These are phyloP conservation scores for Helicolenus hilgendorfi DNA, from an alignment of 2,797 vertebrate genomes.

Conservation along the genomic window DNA sequence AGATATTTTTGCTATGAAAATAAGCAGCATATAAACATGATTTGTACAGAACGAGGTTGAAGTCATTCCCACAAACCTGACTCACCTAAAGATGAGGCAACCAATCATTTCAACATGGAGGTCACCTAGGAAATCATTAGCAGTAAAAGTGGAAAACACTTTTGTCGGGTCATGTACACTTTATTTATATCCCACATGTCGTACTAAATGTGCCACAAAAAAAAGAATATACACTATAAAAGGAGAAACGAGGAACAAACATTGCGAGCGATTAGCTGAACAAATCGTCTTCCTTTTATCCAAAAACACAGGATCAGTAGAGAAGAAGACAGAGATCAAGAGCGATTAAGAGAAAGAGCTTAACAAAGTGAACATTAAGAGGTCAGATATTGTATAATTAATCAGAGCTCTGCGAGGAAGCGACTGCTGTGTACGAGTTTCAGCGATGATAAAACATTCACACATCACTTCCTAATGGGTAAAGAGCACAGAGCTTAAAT, in stretches of 20 bases:
- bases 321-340: slow-evolving; percentile 32
- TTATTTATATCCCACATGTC: slow-evolving; percentile 9
- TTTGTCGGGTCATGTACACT: neutral
- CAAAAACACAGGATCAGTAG: slow-evolving; percentile 10
- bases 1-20: neutral
- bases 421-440: slow-evolving; percentile 34
- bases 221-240: neutral
- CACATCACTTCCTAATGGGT: slow-evolving; percentile 43
- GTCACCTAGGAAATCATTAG: slow-evolving; percentile 39
- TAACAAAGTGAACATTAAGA: slow-evolving; percentile 68
- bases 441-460: slow-evolving; percentile 65
- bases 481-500: slow-evolving; percentile 37
- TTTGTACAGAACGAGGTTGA: neutral
- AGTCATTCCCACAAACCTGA: neutral
- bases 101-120: slow-evolving; percentile 30
- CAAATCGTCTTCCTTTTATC: slow-evolving; percentile 18
- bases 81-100: slow-evolving; percentile 1
- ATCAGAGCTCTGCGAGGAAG: slow-evolving; percentile 51
- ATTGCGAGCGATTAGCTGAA: neutral
- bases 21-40: neutral
- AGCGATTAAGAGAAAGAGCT: slow-evolving; percentile 51
- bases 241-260: neutral
- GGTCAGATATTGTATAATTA: slow-evolving; percentile 74
- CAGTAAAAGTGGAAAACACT: slow-evolving; percentile 27
- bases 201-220: neutral